A percentile compares a stretch with the other conserved stretches of the same genome.
Conservation (phyloP, 2,888 invertebrate genomes). For the Chrysotoxum bicinctum region DNA sequence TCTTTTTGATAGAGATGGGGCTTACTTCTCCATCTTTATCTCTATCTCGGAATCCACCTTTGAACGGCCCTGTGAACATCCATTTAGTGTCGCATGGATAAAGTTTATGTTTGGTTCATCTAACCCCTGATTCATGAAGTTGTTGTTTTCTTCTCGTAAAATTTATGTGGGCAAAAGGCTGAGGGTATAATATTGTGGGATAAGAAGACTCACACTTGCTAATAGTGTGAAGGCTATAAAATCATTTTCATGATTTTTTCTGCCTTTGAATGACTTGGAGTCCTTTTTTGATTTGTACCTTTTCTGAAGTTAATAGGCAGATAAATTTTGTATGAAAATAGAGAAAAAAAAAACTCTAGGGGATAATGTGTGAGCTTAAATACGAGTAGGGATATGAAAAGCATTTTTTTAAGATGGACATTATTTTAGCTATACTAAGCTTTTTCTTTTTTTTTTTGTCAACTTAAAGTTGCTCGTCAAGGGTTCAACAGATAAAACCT, state of each 20-base stretch:
- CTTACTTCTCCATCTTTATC: slow-evolving; percentile 8
- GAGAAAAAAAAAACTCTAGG: background rate
- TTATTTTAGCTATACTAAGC: too few relatives aligned
- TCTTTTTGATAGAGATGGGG: slow-evolving; percentile 43
- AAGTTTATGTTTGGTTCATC: slow-evolving; percentile 70
- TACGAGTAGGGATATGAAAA: background rate
- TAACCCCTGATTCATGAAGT: slow-evolving; percentile 58
- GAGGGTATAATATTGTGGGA: slow-evolving; percentile 7
- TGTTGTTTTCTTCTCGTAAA: background rate
- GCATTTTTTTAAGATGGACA: too few relatives aligned
- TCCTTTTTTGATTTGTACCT: slow-evolving; percentile 34
- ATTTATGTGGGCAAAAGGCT: slow-evolving; percentile 12
- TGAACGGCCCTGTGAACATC: slow-evolving; percentile 36
- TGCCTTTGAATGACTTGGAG: background rate
- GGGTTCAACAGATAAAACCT: too few relatives aligned
- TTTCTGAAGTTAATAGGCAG: slow-evolving; percentile 28
- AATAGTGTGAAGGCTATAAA: slow-evolving; percentile 50
- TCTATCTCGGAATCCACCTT: background rate
- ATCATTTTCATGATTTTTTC: slow-evolving; percentile 53
- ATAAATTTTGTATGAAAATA: slow-evolving; percentile 46
- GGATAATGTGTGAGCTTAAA: background rate
- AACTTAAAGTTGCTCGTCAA: too few relatives aligned
- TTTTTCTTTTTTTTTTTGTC: too few relatives aligned
- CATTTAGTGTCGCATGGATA: slow-evolving; percentile 69
- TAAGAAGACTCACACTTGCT: slow-evolving; percentile 6